phyloP scores from a whole-genome alignment of 2,888 invertebrate genomes.

The Aelia acuminata region DNA sequence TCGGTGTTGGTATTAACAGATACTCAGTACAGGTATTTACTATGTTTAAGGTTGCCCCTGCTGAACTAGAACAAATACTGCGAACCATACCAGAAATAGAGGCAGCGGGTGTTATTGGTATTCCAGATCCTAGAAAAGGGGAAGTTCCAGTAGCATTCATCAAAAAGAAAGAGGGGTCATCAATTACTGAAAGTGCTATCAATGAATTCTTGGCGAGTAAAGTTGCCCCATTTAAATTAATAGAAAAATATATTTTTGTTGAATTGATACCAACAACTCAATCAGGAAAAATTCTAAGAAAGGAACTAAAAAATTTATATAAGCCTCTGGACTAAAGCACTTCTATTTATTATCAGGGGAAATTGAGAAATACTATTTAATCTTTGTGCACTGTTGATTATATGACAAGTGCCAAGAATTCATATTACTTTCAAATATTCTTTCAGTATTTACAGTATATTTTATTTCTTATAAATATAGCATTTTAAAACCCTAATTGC shows the following conservation, averaged over 20 bases:
- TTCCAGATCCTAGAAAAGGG: slow-evolving; percentile 74
- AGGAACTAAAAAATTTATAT: background rate
- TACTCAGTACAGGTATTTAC: no score
- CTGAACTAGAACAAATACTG: slow-evolving; percentile 60
- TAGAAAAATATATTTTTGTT: slow-evolving; percentile 40
- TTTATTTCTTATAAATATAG: no score
- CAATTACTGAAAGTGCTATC: background rate
- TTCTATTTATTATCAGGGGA: background rate
- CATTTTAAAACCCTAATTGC: no score
- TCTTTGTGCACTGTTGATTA: no score
- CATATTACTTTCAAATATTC: no score
- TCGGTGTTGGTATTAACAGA: no score
- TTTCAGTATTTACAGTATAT: no score
- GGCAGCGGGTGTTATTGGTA: slow-evolving; percentile 85
- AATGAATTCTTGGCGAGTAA: background rate
- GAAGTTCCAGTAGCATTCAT: slow-evolving; percentile 15
- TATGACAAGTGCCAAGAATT: no score
- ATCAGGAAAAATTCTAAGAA: slow-evolving; percentile 51
- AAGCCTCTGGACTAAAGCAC: background rate
- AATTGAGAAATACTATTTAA: background rate
- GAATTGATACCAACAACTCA: background rate
- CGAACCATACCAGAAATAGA: slow-evolving; percentile 77
- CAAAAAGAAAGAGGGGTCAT: background rate
- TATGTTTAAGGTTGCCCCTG: slow-evolving; percentile 60
- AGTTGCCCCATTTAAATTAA: slow-evolving; percentile 44